Evolutionary conservation across 2,113 vertebrate species (phyloP).

Genomic region (human): DNA sequence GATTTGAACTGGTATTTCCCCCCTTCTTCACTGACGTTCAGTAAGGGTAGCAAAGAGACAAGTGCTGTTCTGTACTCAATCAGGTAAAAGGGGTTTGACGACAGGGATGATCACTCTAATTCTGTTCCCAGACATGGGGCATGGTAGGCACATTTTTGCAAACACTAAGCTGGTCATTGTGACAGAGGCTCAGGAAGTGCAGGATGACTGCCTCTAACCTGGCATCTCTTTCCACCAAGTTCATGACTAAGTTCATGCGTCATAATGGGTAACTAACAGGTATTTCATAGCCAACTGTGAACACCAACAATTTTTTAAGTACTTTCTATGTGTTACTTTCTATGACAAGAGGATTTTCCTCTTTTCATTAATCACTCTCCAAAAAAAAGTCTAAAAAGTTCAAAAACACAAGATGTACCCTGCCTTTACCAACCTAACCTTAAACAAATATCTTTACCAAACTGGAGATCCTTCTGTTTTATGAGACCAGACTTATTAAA

Average conservation of each 20-base stretch:
- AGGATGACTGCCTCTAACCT: background rate
- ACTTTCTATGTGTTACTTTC: background rate
- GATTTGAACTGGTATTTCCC: background rate
- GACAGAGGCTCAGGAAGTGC: background rate
- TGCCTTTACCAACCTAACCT: background rate
- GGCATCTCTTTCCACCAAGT: constrained; percentile 18
- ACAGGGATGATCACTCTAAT: background rate
- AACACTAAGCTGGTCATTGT: background rate
- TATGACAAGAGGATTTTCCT: constrained; percentile 11
- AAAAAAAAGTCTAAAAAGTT: constrained; percentile 37
- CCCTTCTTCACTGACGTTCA: background rate
- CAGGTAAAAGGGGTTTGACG: background rate
- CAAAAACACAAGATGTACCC: background rate
- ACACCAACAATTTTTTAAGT: background rate
- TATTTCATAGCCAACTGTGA: background rate
- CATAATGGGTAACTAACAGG: background rate
- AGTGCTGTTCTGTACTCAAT: background rate
- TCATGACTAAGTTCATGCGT: constrained; percentile 4
- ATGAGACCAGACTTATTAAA: constrained; percentile 45
- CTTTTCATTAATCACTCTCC: constrained; percentile 27
- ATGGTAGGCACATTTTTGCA: background rate
- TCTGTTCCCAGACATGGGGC: background rate
- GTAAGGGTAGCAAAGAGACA: background rate
- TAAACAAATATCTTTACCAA: constrained; percentile 46
- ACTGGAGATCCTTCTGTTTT: background rate